Evolutionary conservation across 92 coral and sea anemone species (phyloP).

Genomic region (Porites rus): DNA sequence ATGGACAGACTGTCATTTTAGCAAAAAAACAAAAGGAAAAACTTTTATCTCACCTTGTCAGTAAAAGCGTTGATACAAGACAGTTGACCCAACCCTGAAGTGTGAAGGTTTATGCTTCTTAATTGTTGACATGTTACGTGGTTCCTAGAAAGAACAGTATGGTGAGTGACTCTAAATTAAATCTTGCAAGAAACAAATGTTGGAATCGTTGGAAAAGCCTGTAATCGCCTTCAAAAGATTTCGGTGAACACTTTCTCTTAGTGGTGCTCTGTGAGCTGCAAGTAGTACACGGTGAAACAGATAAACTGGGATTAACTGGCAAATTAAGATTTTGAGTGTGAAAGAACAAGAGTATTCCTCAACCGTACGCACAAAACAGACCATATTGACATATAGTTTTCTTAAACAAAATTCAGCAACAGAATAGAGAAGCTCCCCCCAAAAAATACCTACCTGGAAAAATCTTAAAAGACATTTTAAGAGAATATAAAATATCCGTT

Average conservation of each 20-base stretch:
- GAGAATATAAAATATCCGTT: too few species aligned
- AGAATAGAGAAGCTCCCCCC: too few species aligned
- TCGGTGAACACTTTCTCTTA: background rate
- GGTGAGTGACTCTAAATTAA: background rate
- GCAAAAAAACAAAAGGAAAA: background rate
- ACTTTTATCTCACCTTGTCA: constrained; percentile 42
- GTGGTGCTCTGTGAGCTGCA: background rate
- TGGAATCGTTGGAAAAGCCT: background rate
- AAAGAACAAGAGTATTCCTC: too few species aligned
- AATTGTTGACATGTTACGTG: constrained; percentile 44
- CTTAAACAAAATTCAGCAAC: too few species aligned
- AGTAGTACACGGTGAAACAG: background rate
- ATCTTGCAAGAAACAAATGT: background rate
- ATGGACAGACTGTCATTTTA: too few species aligned
- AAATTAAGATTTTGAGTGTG: too few species aligned
- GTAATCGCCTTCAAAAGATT: background rate
- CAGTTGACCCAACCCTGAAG: constrained; percentile 13
- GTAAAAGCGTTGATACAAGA: constrained; percentile 50
- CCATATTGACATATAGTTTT: too few species aligned
- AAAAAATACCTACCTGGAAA: too few species aligned
- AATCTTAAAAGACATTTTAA: too few species aligned
- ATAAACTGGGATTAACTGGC: too few species aligned
- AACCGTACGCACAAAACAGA: too few species aligned
- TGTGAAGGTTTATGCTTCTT: constrained; percentile 34
- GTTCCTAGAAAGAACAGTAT: constrained; percentile 50